Evolutionary conservation across 2,888 invertebrate species (phyloP), one percentile per base, ranked within the genome.

Genomic region (Drosophila tanythrix): DNA sequence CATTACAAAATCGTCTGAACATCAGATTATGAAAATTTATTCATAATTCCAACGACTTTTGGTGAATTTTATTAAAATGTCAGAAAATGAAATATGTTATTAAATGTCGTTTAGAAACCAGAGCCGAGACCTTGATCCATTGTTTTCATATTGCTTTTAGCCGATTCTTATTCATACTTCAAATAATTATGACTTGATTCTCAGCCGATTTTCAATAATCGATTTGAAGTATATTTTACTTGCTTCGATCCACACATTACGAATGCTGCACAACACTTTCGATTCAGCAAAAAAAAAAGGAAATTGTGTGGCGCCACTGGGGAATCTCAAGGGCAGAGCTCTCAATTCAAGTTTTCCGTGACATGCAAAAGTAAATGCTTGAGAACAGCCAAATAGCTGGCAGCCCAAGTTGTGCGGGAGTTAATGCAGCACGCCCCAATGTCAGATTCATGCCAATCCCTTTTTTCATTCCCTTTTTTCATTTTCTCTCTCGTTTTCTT

Each of bases 401-500:
- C 29, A 31, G 21, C 18, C 13, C n/a, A 33, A 36, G 40, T 31
- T 50, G 69, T 18, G 57, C 51, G 46, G 52, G 60, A 53, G 61
- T 64, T 68, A 69, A 69, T 68, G 65, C 78, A 60, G 53, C 65
- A 66, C 77, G 73, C 66, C 65, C 72, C 74, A 81, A 78, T 82
- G 81, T 74, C 89, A 76, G 81, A 85, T 77, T 75, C 83, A 74
- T 73, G 70, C 61, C 64, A 27, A 60, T 59, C 48, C 58, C 59
- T 50, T 50, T 78, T 64, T 68, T 11, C 38, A 25, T 25, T 46
- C 25, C 21, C 46, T 3, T 48, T 51, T 67, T 55, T 38, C 40
- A 38, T 56, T 50, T 53, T n/a, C 25, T 29, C 36, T 43, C 40
- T 38, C 33, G n/a, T 36, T 21, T 46, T 43, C 5, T n/a, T n/a